Evolutionary conservation across 2,888 invertebrate genomes (phyloP).

Genomic region (Drosophila fulvimacula): DNA sequence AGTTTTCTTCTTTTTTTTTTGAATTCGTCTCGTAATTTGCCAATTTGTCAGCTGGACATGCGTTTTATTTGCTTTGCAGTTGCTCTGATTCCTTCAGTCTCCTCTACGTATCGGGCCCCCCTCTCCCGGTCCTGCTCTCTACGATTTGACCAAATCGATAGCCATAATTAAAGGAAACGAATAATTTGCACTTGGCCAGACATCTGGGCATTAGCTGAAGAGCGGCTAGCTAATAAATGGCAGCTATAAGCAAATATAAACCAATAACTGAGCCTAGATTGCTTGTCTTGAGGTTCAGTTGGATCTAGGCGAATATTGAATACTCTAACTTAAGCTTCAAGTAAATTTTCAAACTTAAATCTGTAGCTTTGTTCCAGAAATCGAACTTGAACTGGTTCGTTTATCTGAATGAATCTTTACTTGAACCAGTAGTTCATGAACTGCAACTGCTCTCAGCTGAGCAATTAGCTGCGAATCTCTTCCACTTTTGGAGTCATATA

Average conservation of each 20-base stretch:
- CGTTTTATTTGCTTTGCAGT: conserved; percentile 72
- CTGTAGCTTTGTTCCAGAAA: neutral
- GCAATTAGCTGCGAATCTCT: no score
- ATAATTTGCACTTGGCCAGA: conserved; percentile 61
- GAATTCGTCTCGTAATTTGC: conserved; percentile 58
- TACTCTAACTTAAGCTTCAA: neutral
- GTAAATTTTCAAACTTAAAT: neutral
- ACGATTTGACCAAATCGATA: conserved; percentile 54
- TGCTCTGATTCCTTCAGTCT: conserved; percentile 5
- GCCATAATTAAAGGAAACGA: conserved; percentile 68
- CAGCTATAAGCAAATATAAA: conserved; percentile 12
- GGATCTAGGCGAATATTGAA: neutral
- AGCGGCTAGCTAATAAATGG: conserved; percentile 7
- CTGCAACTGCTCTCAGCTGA: neutral
- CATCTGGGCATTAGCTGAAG: conserved; percentile 38
- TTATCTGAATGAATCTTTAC: no score
- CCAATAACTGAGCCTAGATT: neutral
- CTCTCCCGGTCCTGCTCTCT: conserved; percentile 8
- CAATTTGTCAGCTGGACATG: conserved; percentile 80
- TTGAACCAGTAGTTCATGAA: neutral
- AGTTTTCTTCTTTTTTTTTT: conserved; percentile 39
- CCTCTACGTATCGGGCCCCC: conserved; percentile 6
- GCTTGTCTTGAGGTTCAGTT: neutral
- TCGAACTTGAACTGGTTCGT: neutral
- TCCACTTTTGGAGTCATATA: no score